Evolutionary conservation across 2,797 vertebrate species (phyloP), one percentile per base, ranked within the genome.

Genomic region (Melanotaenia pygmaea): DNA sequence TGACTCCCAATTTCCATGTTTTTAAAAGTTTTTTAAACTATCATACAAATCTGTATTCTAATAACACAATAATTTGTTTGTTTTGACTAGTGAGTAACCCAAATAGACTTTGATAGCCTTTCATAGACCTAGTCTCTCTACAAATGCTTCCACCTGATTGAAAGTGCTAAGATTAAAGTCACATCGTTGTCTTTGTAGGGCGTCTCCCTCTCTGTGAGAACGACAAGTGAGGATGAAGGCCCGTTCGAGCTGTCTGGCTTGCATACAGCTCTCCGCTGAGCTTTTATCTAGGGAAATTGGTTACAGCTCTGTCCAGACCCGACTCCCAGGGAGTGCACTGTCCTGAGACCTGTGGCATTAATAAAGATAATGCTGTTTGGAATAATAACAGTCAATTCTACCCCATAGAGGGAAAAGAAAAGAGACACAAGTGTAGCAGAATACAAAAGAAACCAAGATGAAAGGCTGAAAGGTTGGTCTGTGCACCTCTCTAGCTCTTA

Each of bases 231-330:
- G 86, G 91, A 90, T 92, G 85, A 90, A 91, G 90, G 86, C 77
- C 74, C 34, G 72, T 80, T 74, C 61, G 26, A 66, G 69, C 82
- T 59, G 82, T 88, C 83, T 78, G 84, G 81, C 89, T 79, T 83
- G 73, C 85, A 75, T 76, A 73, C 86, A 72, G 77, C 84, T 75
- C 88, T 89, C 82, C 35, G 18, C 85, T 79, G 83, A 73, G 91
- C 94, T 95, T 95, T 95, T 94, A 95, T 95, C 94, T 95, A 85
- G 76, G 76, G 83, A 90, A 87, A 92, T 92, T 89, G 90, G 82
- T 78, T 67, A 82, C 86, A 74, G 83, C 86, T 87, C 88, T 76
- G 78, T 80, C 84, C 82, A 74, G 85, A 74, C 82, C 70, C 34
- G 38, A 72, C 87, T 83, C 79, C 76, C 65, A 5, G 69, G 62